These are phyloP conservation scores for Microctenopoma steveboyesi DNA, from an alignment of 2,797 vertebrate genomes.

Conservation along the genomic window DNA sequence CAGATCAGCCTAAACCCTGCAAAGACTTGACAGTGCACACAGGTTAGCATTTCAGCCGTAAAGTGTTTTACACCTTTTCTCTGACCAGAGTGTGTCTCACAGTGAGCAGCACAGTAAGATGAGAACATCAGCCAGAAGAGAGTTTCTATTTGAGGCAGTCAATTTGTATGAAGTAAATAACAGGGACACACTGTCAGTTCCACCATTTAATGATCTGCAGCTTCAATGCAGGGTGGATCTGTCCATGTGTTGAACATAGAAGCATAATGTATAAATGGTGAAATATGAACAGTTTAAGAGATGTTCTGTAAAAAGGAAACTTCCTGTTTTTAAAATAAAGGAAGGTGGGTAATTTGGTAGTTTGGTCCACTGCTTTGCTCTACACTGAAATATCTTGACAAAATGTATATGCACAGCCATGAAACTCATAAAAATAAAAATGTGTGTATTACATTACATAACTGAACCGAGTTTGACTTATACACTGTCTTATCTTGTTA, in stretches of 20 bases:
- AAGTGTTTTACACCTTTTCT: constrained; percentile 48
- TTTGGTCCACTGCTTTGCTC: not conserved
- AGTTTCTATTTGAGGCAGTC: constrained; percentile 57
- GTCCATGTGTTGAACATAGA: not conserved
- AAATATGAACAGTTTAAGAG: constrained; percentile 11
- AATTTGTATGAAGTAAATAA: constrained; percentile 63
- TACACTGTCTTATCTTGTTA: too few species aligned
- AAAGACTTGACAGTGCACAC: constrained; percentile 39
- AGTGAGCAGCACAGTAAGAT: constrained; percentile 41
- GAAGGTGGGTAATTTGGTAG: not conserved
- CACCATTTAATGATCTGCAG: constrained; percentile 28
- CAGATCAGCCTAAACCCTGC: constrained; percentile 41
- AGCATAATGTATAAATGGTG: not conserved
- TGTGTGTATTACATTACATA: not conserved
- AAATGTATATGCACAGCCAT: not conserved
- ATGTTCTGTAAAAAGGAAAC: not conserved
- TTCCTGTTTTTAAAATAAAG: not conserved
- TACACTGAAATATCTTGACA: not conserved
- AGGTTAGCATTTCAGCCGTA: constrained; percentile 46
- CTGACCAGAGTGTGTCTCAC: constrained; percentile 47
- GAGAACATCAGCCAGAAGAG: constrained; percentile 61
- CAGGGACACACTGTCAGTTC: constrained; percentile 7
- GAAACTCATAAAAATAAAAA: not conserved
- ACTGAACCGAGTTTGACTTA: not conserved
- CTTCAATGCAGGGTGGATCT: constrained; percentile 3